phyloP scores from a whole-genome alignment of 2,113 vertebrate species.

The Elephantulus edwardii region DNA sequence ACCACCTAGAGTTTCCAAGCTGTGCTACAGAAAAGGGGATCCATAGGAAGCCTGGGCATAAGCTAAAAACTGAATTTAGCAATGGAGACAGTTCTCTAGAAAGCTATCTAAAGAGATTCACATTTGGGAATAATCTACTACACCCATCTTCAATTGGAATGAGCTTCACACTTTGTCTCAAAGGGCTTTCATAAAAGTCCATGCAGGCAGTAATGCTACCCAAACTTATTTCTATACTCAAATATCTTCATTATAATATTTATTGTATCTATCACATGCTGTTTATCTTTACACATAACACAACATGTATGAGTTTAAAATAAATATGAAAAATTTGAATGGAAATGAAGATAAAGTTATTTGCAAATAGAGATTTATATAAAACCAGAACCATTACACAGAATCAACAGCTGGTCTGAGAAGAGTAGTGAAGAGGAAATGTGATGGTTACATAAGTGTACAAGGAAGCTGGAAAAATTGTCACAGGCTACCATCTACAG shows the following conservation, averaged over 20 bases:
- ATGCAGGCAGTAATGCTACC: neutral
- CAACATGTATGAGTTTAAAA: constrained; percentile 26
- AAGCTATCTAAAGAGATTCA: neutral
- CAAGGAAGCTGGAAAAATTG: neutral
- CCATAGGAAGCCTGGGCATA: neutral
- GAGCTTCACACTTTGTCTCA: neutral
- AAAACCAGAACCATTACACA: neutral
- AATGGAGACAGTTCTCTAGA: neutral
- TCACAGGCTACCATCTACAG: constrained; percentile 71
- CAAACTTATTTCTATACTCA: neutral
- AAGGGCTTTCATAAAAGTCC: neutral
- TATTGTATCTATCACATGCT: neutral
- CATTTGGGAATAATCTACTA: neutral
- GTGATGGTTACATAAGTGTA: neutral
- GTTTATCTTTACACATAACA: constrained; percentile 6
- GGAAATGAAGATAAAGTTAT: neutral
- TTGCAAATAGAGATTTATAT: neutral
- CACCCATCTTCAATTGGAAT: neutral
- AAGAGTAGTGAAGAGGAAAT: neutral
- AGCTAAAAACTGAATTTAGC: neutral
- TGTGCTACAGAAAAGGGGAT: neutral
- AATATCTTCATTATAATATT: too few species aligned
- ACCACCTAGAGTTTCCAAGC: neutral
- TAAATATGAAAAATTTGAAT: neutral
- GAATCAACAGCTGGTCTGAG: neutral